Evolutionary conservation across 1,140 invertebrate species (phyloP), one percentile per base, ranked within the genome.

Genomic region (Diabrotica undecimpunctata): DNA sequence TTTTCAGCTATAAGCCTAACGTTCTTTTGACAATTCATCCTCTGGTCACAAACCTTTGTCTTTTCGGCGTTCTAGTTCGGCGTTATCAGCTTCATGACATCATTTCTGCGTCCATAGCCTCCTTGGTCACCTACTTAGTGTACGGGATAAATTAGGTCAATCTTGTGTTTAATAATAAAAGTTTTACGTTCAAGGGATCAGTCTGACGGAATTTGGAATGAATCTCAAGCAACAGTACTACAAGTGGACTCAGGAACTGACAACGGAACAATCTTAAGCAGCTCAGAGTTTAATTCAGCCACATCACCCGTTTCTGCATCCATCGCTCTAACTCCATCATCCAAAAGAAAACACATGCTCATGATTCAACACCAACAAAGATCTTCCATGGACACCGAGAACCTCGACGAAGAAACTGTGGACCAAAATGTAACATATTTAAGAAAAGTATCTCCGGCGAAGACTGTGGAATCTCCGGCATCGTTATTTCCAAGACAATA

Each of bases 141-240:
- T n/a, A n/a, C n/a, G n/a, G n/a, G n/a, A n/a, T n/a, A n/a, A n/a
- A n/a, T n/a, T n/a, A n/a, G n/a, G n/a, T n/a, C n/a, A n/a, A 4
- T 25, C 4, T 25, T 25, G 1, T 25, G 25, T 25, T 25, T 25
- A 25, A 25, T 25, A 25, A 25, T 25, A 25, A 25, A 25, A 25
- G 4, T 46, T 46, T 46, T 46, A 46, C 5, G 7, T 77, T 80
- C 55, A 64, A 86, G 89, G 74, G 90, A 92, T 77, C 90, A 92
- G 76, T 92, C 90, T 41, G 90, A 92, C 76, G 89, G 89, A 41
- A 88, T 90, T 72, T 93, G 91, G 91, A 93, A 93, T 79, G 91
- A 93, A 80, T 93, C 90, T 11, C 90, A 92, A 79, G 88, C 88
- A 0, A 93, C 91, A 2, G 89, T 93, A 11, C 80, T 93, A 36